Percentiles rank a stretch among this genome's conserved stretches.
Conservation (phyloP, 2,797 vertebrate genomes). For the Chelon auratus region DNA sequence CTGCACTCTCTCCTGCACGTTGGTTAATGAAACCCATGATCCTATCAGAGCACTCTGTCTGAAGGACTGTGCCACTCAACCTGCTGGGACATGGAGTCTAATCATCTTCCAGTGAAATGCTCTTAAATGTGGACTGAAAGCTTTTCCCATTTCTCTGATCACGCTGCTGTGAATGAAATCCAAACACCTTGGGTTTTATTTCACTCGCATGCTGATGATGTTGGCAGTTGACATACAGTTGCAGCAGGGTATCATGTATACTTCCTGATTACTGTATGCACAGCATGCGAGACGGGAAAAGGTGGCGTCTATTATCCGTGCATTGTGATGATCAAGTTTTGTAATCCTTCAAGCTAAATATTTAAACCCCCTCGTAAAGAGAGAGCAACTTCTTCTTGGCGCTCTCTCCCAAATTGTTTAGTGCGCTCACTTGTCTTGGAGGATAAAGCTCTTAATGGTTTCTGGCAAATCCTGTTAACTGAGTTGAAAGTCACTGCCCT, state of each 20-base stretch:
- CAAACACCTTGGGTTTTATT: constrained; percentile 1
- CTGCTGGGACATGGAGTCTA: constrained; percentile 70
- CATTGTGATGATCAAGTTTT: no score
- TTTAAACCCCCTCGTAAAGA: background rate
- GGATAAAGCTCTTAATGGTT: constrained; percentile 51
- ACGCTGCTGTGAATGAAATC: constrained; percentile 31
- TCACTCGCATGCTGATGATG: background rate
- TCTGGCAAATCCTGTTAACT: constrained; percentile 55
- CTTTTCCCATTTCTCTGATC: constrained; percentile 56
- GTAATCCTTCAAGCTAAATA: background rate
- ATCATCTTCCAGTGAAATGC: constrained; percentile 66
- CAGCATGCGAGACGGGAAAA: background rate
- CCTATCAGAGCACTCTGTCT: constrained; percentile 18
- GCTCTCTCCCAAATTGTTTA: background rate
- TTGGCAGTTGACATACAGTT: background rate
- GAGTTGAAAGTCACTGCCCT: constrained; percentile 49
- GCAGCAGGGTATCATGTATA: background rate
- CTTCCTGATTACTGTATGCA: constrained; percentile 1
- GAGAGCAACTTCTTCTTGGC: constrained; percentile 11
- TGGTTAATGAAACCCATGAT: constrained; percentile 25
- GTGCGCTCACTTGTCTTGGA: constrained; percentile 26
- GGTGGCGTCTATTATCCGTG: background rate
- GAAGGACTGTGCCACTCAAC: constrained; percentile 29
- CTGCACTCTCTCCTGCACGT: constrained; percentile 15
- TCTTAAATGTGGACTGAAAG: constrained; percentile 57